Evolutionary conservation across 2,888 invertebrate species (phyloP), one percentile per base, ranked within the genome.

Genomic region (Spilosoma lubricipeda): DNA sequence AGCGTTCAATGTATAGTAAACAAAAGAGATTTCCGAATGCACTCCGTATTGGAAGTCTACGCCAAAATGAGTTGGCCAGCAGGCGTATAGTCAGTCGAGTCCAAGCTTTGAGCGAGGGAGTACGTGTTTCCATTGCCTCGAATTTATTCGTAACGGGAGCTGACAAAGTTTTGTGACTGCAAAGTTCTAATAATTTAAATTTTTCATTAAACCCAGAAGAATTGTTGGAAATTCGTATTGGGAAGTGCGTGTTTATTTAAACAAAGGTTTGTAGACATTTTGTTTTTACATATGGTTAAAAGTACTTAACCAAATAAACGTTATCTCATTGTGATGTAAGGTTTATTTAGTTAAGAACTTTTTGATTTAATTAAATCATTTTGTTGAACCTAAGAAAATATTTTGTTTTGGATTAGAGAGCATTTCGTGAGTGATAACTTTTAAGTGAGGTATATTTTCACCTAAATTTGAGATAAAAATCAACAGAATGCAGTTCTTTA

Each of bases 111-210:
- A 74, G 75, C 73, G 84, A 71, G 78, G 76, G 71, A 81, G 82
- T 79, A 86, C 89, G 91, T 83, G 83, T 82, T 82, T 86, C 74
- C 67, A 74, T 72, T 75, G 80, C 65, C 66, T 72, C 74, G 78
- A 77, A 80, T 80, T 83, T 81, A 81, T 87, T 88, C 89, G 89
- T 85, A 82, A 83, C 82, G 82, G 80, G 84, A 80, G 79, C 85
- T 77, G 87, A 87, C 80, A 88, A 92, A 92, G 91, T 92, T 91
- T 90, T 85, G 91, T 91, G 89, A 84, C 82, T 83, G 82, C 81
- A 85, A 85, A 85, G 83, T 85, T 88, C 79, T 70, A 85, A 88
- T 88, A 86, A 85, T 83, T 84, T 78, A 77, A 86, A 83, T 86
- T 88, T 65, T 76, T 77, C 81, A 83, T 86, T 78, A 82, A 77